Evolutionary conservation across 2,113 vertebrate genomes (phyloP), one percentile per base, ranked within the genome.

Genomic region (Burhinus oedicnemus): DNA sequence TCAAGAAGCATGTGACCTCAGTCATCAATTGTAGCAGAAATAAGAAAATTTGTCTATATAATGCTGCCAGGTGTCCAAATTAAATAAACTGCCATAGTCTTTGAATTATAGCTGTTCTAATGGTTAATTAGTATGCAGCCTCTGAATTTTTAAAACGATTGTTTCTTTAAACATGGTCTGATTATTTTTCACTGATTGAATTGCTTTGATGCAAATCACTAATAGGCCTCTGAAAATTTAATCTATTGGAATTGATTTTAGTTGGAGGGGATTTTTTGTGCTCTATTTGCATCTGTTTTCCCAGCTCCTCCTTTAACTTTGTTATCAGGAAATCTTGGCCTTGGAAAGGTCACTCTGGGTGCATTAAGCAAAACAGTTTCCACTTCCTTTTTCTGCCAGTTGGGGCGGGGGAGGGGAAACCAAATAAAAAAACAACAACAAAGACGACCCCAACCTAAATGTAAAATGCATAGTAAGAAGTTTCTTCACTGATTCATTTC

Each of bases 241-340:
- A 77, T 95, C 92, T 71, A 20, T 94, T 74, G 49, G 17, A 76
- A 96, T 94, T 87, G 83, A 95, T 95, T 95, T 96, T 96, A 89
- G 89, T 82, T 89, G 47, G 79, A 88, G 86, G 82, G 71, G 1
- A 0, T 5, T 11, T 58, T 89, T 21, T 69, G 75, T 92, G 55
- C 47, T 92, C 70, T 62, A 5, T 94, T 95, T 94, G 32, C 54
- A 51, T 92, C 21, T 76, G 45, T 77, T 94, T 92, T 75, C 66
- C 58, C 60, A 60, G 34, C 52, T 92, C 54, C 40, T 88, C 45
- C 71, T 58, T 88, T 74, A 94, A 86, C 71, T 79, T 90, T 4
- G 9, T 66, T 72, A 44, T 40, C 62, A 83, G 71, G 75, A 95
- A 77, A 42, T 87, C 54, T 85, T 82, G 70, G 57, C 82, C 79